Conservation (phyloP, 2,797 vertebrate genomes). For the Leucoraja ocellata region DNA sequence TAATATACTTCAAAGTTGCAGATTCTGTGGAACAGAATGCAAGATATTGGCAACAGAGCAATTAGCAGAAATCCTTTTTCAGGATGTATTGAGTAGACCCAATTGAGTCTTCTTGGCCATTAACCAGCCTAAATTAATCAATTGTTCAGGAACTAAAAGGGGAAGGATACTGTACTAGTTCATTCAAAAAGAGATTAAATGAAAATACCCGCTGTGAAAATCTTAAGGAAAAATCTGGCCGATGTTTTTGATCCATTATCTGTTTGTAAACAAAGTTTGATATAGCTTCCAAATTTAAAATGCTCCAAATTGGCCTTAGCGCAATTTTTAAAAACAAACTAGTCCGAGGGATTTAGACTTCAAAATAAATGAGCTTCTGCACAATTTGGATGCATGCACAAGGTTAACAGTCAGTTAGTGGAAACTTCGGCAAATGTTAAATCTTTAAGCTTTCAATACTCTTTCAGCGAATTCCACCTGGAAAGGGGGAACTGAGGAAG, state of each 20-base stretch:
- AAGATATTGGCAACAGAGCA: neutral
- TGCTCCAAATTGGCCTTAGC: neutral
- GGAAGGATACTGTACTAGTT: neutral
- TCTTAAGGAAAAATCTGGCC: neutral
- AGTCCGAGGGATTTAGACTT: neutral
- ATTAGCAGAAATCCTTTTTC: neutral
- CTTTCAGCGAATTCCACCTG: neutral
- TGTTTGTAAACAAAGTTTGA: neutral
- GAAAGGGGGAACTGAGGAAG: neutral
- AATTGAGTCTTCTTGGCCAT: neutral
- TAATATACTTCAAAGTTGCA: neutral
- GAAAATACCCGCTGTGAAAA: neutral
- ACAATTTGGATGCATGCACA: neutral
- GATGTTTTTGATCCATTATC: neutral
- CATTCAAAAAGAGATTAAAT: neutral
- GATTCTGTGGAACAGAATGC: neutral
- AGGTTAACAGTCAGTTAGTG: neutral
- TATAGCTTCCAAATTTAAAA: neutral
- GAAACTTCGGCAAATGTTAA: neutral
- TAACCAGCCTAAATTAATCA: neutral
- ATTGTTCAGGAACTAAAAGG: neutral
- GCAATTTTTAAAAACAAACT: neutral
- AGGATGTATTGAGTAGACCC: neutral
- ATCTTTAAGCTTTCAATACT: neutral
- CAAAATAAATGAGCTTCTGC: neutral